A percentile compares a stretch with the other conserved stretches of the same genome.
Conservation (phyloP, 1,140 invertebrate species). For the Physella acuta region DNA sequence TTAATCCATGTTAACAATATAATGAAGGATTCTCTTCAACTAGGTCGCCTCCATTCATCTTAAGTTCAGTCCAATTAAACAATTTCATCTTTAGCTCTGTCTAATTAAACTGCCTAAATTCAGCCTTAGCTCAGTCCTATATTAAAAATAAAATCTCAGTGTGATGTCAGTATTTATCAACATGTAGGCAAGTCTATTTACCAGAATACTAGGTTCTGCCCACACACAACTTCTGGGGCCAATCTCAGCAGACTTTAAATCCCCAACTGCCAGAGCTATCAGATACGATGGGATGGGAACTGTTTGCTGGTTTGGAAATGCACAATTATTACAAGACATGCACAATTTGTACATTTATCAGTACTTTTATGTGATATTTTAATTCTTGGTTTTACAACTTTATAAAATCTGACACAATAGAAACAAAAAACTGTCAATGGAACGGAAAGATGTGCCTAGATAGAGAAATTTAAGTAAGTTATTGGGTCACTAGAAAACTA, state of each 20-base stretch:
- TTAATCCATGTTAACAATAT: too few relatives aligned
- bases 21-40: too few relatives aligned
- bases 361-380: too few relatives aligned
- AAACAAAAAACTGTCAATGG: too few relatives aligned
- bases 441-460: too few relatives aligned
- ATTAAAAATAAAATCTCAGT: neutral
- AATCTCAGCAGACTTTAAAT: slow-evolving; percentile 69
- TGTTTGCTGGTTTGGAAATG: slow-evolving; percentile 69
- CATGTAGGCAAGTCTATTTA: too few relatives aligned
- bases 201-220: slow-evolving; percentile 68
- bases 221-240: slow-evolving; percentile 81
- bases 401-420: too few relatives aligned
- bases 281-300: slow-evolving; percentile 64
- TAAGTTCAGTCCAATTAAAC: neutral
- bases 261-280: slow-evolving; percentile 84
- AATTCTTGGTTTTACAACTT: too few relatives aligned
- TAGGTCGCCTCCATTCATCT: neutral
- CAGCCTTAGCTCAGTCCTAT: neutral
- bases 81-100: too few relatives aligned
- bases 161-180: neutral
- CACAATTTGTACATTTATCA: too few relatives aligned
- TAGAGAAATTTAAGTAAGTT: neutral
- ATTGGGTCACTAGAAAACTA: neutral
- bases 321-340: too few relatives aligned
- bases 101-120: too few relatives aligned